Percentiles rank a stretch among this genome's conserved stretches.
Evolutionary conservation across 2,888 invertebrate genomes (phyloP).

Genomic region (Protophormia terraenovae): DNA sequence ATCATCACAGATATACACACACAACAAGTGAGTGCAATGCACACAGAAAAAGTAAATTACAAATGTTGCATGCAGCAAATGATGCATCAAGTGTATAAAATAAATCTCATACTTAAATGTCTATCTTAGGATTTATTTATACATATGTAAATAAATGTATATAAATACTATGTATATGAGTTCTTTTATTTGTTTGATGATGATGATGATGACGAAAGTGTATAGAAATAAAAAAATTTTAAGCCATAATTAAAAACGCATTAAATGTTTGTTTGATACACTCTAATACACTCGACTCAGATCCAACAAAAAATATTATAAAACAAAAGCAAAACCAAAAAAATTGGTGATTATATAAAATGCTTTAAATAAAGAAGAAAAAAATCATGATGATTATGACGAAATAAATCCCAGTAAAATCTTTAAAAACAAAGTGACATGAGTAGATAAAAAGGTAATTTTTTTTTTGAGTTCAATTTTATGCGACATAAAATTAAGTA

Average conservation of each 20-base stretch:
- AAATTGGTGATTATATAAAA: not conserved
- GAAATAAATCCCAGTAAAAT: not conserved
- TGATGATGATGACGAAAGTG: too few species aligned
- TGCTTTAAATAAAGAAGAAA: not conserved
- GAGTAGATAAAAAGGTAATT: not conserved
- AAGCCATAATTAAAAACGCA: slow-evolving; percentile 59
- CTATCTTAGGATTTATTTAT: not conserved
- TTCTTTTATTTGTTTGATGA: not conserved
- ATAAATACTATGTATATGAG: not conserved
- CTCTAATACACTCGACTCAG: slow-evolving; percentile 3
- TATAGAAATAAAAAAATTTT: slow-evolving; percentile 41
- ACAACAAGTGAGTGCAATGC: not conserved
- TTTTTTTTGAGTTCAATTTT: not conserved
- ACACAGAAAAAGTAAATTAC: not conserved
- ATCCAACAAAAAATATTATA: not conserved
- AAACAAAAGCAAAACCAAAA: not conserved
- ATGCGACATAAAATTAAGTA: slow-evolving; percentile 2
- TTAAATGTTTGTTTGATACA: slow-evolving; percentile 48
- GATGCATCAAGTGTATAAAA: slow-evolving; percentile 4
- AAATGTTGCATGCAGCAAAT: slow-evolving; percentile 3
- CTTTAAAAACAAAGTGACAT: not conserved
- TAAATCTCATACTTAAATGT: not conserved
- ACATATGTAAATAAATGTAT: too few species aligned
- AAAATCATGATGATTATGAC: not conserved
- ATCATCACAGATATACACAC: not conserved